Conservation (phyloP, 2,113 vertebrate genomes). For the Labrus mixtus region DNA sequence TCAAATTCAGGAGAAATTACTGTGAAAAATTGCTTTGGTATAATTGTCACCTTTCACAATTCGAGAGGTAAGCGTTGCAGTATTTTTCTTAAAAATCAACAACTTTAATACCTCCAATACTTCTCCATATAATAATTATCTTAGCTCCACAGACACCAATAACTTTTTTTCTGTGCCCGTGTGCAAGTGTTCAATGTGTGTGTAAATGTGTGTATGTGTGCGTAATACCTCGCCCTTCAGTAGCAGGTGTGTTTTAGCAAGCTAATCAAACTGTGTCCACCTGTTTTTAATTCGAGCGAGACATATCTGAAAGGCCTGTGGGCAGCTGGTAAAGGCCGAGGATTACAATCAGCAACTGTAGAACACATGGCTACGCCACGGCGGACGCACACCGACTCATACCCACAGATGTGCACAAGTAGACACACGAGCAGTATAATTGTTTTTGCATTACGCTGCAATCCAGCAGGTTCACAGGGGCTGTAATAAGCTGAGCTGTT, state of each 20-base stretch:
- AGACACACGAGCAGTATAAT: constrained; percentile 14
- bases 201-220: not conserved
- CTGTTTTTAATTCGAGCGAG: constrained; percentile 75
- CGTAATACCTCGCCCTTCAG: constrained; percentile 28
- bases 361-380: constrained; percentile 63
- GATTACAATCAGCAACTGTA: constrained; percentile 64
- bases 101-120: constrained; percentile 17
- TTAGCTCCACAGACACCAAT: constrained; percentile 33
- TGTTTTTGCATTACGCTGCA: constrained; percentile 17
- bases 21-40: not conserved
- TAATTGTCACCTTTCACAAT: constrained; percentile 5
- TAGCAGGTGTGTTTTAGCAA: constrained; percentile 77
- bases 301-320: constrained; percentile 58
- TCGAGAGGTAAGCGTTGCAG: constrained; percentile 3
- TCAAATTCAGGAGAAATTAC: not conserved
- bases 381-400: constrained; percentile 20
- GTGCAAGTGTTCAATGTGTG: not conserved
- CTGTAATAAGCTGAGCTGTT: constrained; percentile 42
- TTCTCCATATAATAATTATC: constrained; percentile 51
- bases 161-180: constrained; percentile 6
- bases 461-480: constrained; percentile 25
- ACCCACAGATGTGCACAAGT: constrained; percentile 20
- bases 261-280: constrained; percentile 75
- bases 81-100: not conserved
- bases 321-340: constrained; percentile 68